These are phyloP conservation scores for Momotus momota DNA, from an alignment of 2,797 vertebrate genomes.

Conservation along the genomic window DNA sequence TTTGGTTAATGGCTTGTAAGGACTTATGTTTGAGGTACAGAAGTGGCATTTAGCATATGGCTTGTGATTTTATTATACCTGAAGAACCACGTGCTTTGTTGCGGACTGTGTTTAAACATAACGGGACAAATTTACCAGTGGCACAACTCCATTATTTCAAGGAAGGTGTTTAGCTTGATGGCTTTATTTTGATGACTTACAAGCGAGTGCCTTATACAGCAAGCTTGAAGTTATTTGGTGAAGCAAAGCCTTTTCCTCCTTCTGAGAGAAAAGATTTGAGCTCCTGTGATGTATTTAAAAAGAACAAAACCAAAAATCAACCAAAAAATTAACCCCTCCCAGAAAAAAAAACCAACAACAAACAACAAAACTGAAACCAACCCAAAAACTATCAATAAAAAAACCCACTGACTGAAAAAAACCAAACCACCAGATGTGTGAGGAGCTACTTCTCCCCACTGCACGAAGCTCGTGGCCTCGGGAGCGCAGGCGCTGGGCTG, in stretches of 20 bases:
- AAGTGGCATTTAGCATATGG: background rate
- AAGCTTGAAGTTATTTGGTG: background rate
- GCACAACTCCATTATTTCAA: background rate
- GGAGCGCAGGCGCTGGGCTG: background rate
- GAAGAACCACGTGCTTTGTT: background rate
- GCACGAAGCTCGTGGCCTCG: background rate
- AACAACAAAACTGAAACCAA: too few species aligned
- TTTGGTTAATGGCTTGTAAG: background rate
- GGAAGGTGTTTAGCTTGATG: background rate
- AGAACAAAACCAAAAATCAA: fast-evolving
- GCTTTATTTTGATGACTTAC: background rate
- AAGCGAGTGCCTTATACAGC: background rate
- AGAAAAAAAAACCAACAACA: background rate
- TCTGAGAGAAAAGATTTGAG: background rate
- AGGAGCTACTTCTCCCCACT: background rate
- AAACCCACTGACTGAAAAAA: background rate
- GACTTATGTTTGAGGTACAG: background rate
- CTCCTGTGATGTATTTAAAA: background rate
- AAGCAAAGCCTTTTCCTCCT: background rate
- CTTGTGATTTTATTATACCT: background rate
- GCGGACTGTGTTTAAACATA: background rate
- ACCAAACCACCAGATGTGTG: background rate
- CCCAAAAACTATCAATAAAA: background rate
- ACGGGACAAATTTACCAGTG: background rate
- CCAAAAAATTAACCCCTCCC: background rate